A percentile compares a stretch with the other conserved stretches of the same genome.
These are phyloP conservation scores for Geotrupes spiniger DNA, from an alignment of 2,888 invertebrate genomes.

Conservation along the genomic window DNA sequence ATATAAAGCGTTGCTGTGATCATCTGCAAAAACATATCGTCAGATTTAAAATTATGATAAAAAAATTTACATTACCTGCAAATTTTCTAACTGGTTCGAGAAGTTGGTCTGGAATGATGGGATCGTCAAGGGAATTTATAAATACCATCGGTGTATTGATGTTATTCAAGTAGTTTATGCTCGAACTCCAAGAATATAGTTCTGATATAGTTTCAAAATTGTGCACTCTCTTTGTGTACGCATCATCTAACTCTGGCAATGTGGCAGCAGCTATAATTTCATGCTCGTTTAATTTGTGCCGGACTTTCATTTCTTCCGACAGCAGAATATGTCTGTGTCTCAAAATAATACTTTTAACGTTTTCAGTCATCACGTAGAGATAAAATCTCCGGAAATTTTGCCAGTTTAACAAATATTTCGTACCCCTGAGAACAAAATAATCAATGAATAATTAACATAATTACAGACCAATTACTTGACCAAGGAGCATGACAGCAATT, in stretches of 20 bases:
- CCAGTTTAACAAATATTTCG: constrained; percentile 81
- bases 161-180: constrained; percentile 72
- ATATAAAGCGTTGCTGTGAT: constrained; percentile 67
- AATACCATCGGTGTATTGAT: constrained; percentile 86
- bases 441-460: constrained; percentile 7
- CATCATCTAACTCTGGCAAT: constrained; percentile 83
- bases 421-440: constrained; percentile 65
- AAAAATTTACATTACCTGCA: constrained; percentile 72
- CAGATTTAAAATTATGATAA: background rate
- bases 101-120: constrained; percentile 79
- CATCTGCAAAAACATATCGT: constrained; percentile 52
- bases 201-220: constrained; percentile 76
- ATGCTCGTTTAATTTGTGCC: constrained; percentile 70
- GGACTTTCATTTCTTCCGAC: constrained; percentile 67
- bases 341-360: constrained; percentile 84
- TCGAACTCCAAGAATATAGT: constrained; percentile 83
- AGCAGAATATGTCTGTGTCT: constrained; percentile 76
- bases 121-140: constrained; percentile 89
- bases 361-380: constrained; percentile 89
- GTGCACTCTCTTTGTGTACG: constrained; percentile 78
- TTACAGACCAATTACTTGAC: background rate
- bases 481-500: too few species aligned
- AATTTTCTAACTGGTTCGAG: constrained; percentile 69
- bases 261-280: constrained; percentile 85
- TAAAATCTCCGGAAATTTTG: constrained; percentile 87